phyloP scores from a whole-genome alignment of 2,113 vertebrate species.

The Naja naja region DNA sequence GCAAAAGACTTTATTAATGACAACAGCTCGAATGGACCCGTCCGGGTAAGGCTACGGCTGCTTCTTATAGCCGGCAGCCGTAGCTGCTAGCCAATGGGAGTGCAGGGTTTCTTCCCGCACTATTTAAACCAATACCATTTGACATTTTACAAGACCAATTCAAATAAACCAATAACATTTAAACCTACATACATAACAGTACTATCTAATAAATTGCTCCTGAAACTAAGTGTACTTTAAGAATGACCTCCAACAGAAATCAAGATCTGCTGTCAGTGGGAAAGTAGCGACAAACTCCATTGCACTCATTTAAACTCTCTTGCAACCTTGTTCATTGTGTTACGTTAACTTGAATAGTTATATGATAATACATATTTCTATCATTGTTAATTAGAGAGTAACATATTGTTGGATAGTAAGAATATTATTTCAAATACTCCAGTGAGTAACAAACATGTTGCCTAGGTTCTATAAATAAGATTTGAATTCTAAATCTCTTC shows the following conservation, averaged over 20 bases:
- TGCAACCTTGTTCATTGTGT: conserved; percentile 30
- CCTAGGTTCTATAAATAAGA: neutral
- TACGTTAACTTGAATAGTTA: conserved; percentile 9
- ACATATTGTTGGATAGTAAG: neutral
- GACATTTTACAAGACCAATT: too few species aligned
- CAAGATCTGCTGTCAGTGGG: neutral
- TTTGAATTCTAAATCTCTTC: neutral
- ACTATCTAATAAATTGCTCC: neutral
- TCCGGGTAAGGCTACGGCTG: too few species aligned
- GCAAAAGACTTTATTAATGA: too few species aligned
- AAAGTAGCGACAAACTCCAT: neutral
- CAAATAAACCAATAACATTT: too few species aligned
- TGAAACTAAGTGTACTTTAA: neutral
- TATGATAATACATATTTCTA: conserved; percentile 19
- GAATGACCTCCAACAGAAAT: neutral
- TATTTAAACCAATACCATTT: too few species aligned
- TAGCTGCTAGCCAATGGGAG: too few species aligned
- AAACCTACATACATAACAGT: too few species aligned
- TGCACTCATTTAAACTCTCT: neutral
- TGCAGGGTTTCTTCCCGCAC: too few species aligned
- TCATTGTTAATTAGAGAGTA: neutral
- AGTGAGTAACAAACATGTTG: neutral
- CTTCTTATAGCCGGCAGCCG: too few species aligned
- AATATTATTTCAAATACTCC: neutral
- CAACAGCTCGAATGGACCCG: too few species aligned